Percentiles rank a stretch among this genome's conserved stretches.
These are phyloP conservation scores for Lithobius niger DNA, from an alignment of 1,140 invertebrate species.

Conservation along the genomic window DNA sequence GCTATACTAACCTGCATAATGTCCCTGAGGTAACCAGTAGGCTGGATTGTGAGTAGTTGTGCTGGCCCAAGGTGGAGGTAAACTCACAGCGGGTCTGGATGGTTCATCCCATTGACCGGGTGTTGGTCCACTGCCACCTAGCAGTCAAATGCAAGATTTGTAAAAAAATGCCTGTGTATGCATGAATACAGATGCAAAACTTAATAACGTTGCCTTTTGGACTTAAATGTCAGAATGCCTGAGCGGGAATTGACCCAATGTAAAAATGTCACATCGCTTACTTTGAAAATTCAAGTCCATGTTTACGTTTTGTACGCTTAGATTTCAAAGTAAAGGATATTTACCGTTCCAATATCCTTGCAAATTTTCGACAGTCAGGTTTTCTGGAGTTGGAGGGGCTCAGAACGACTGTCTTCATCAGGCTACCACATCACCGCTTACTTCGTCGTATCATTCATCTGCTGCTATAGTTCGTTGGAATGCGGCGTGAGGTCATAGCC, in stretches of 20 bases:
- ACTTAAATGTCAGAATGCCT: neutral
- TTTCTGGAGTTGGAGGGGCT: no score
- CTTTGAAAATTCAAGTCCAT: neutral
- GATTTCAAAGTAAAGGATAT: no score
- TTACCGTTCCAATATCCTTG: no score
- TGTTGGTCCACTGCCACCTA: neutral
- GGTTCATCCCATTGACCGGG: neutral
- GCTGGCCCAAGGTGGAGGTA: slow-evolving; percentile 30
- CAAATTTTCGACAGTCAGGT: no score
- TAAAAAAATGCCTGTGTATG: neutral
- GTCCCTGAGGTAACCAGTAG: slow-evolving; percentile 12
- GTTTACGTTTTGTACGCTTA: no score
- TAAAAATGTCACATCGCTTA: neutral
- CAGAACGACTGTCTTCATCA: no score
- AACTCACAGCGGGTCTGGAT: neutral
- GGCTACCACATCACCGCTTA: no score
- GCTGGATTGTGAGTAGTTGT: slow-evolving; percentile 32
- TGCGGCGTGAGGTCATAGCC: no score
- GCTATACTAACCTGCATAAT: neutral
- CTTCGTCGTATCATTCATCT: no score
- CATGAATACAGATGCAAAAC: neutral
- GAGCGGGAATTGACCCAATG: neutral
- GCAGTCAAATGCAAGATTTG: neutral
- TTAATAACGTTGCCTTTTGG: neutral
- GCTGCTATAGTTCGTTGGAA: no score